Base-by-base conservation (phyloP, 2,888 invertebrate species). In the Cistogaster globosa region DNA sequence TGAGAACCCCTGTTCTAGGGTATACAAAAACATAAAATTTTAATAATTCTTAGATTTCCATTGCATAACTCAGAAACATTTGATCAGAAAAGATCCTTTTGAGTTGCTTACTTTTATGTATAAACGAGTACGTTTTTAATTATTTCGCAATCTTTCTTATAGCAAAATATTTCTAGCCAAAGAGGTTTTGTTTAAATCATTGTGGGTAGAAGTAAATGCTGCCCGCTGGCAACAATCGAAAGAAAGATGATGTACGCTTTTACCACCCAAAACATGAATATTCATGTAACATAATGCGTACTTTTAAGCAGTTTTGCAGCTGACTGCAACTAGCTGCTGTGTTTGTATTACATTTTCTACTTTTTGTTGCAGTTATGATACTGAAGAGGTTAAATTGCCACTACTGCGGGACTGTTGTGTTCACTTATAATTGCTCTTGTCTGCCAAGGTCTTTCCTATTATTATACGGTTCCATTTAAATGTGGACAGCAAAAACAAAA, bases 181-280 rank as follows among this genome's bases (percentile, higher is more conserved):
- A 22, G 48, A 65, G 16, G 22, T 60, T 67, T 55, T 16, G 38
- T 69, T 69, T 53, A 20, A 32, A 20, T 16, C 20, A 69, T 45
- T 69, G 32, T 20, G 58, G 51, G 58, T 51, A n/a, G 26, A 38
- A 76, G 51, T 57, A 32, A 65, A 65, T 65, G 26, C 51, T 63
- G 53, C 16, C 68, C 78, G 63, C 16, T 57, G 45, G 71, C 14
- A 22, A 12, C 38, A 62, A 68, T 51, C 22, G 32, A 42, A 65
- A 60, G 48, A 57, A 32, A 67, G 77, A 65, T 57, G 65, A 55
- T 75, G 75, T 79, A 60, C 20, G 67, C 63, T 57, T 62, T 58
- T 71, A 38, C 75, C 79, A 79, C 79, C 75, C 79, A 79, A 83
- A 78, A 57, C 69, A 69, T 60, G 53, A 32, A 68, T 58, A 51